These are phyloP conservation scores for Brachionus asplanchnoidis DNA, from an alignment of 1,140 invertebrate genomes.

Conservation along the genomic window DNA sequence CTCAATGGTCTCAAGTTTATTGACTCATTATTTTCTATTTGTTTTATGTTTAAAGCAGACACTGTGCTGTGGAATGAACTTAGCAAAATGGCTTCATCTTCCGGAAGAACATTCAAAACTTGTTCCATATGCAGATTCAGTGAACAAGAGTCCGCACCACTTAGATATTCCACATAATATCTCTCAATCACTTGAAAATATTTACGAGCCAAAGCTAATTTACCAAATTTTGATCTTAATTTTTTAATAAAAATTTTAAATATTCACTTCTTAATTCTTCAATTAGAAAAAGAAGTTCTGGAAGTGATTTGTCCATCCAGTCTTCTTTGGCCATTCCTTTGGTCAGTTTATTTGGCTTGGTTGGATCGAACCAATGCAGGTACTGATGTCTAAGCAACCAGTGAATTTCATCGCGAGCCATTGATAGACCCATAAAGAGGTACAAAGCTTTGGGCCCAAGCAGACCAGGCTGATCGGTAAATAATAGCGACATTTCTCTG, in stretches of 20 bases:
- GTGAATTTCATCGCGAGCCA: constrained; percentile 89
- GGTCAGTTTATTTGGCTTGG: constrained; percentile 63
- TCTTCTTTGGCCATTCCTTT: constrained; percentile 53
- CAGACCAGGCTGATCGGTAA: constrained; percentile 94
- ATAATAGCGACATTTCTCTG: constrained; percentile 86
- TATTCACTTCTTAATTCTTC: constrained; percentile 74
- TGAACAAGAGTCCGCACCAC: constrained; percentile 86
- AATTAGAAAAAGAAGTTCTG: constrained; percentile 95
- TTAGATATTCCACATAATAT: constrained; percentile 94
- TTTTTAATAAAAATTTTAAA: not conserved
- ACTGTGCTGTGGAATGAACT: constrained; percentile 86
- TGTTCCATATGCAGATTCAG: constrained; percentile 82
- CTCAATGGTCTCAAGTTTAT: constrained; percentile 92
- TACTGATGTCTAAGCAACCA: constrained; percentile 82
- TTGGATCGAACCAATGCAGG: constrained; percentile 72
- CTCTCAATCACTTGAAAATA: constrained; percentile 73
- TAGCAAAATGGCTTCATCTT: constrained; percentile 89
- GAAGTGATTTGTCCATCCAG: constrained; percentile 68
- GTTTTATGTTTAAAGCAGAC: constrained; percentile 72
- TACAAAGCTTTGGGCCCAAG: constrained; percentile 71
- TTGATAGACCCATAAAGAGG: constrained; percentile 89
- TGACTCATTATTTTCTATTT: constrained; percentile 90
- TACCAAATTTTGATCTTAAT: not conserved
- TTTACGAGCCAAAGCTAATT: constrained; percentile 75
- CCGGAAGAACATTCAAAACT: constrained; percentile 60